Percentiles rank a stretch among this genome's conserved stretches.
phyloP scores from a whole-genome alignment of 2,888 invertebrate genomes.

The Cosmopolites sordidus region DNA sequence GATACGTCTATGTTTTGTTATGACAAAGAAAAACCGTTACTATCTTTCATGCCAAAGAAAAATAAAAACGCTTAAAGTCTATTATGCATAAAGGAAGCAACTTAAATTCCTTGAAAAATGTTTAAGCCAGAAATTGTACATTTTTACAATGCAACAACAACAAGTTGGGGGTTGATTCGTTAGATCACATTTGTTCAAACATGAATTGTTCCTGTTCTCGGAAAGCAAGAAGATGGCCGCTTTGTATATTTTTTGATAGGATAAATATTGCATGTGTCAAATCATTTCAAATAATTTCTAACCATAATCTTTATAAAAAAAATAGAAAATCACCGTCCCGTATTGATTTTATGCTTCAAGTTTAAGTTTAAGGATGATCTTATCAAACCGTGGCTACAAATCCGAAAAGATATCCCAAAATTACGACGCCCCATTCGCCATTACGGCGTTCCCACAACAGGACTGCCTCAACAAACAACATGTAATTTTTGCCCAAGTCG shows the following conservation, averaged over 20 bases:
- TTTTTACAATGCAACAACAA: not conserved
- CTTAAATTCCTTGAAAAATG: no score
- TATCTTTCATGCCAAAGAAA: not conserved
- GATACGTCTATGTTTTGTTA: slow-evolving; percentile 1
- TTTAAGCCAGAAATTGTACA: not conserved
- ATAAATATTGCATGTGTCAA: not conserved
- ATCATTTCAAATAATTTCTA: not conserved
- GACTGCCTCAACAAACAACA: not conserved
- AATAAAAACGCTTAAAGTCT: not conserved
- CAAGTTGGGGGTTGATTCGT: not conserved
- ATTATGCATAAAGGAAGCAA: not conserved
- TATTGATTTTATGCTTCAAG: no score
- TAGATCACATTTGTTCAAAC: not conserved
- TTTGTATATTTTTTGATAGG: not conserved
- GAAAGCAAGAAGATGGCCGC: not conserved
- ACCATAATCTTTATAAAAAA: no score
- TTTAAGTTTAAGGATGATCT: no score
- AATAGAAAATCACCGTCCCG: no score
- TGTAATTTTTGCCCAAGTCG: no score
- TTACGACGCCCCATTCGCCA: no score
- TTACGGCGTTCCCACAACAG: no score
- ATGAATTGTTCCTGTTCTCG: not conserved
- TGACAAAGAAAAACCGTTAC: not conserved
- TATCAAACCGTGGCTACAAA: no score
- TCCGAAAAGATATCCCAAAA: no score